These are phyloP conservation scores for Eupithecia vulgata DNA, from an alignment of 2,888 invertebrate genomes.

Conservation along the genomic window DNA sequence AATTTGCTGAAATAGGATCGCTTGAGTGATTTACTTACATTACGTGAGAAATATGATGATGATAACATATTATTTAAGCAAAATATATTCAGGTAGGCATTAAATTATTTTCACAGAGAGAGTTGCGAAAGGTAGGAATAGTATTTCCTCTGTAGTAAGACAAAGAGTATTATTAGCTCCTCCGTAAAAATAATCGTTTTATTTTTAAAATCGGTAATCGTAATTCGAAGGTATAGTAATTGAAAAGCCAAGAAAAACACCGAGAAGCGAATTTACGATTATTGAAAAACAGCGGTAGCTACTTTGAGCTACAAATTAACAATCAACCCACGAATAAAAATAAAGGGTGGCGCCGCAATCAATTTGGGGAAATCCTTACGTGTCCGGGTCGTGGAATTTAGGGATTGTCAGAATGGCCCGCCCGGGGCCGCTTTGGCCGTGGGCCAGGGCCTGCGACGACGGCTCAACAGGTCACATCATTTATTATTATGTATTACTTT, in stretches of 20 bases:
- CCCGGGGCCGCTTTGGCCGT: conserved; percentile 48
- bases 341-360: conserved; percentile 31
- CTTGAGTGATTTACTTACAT: background rate
- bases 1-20: background rate
- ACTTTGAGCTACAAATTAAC: conserved; percentile 27
- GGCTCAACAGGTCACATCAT: conserved; percentile 58
- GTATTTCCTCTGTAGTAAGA: background rate
- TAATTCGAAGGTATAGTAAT: background rate
- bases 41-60: conserved; percentile 3
- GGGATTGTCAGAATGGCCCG: conserved; percentile 37
- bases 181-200: background rate
- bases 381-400: conserved; percentile 29
- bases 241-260: background rate
- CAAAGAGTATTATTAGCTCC: background rate
- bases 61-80: background rate
- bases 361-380: conserved; percentile 34
- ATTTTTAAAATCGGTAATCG: too few species aligned
- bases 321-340: conserved; percentile 39
- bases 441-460: conserved; percentile 47
- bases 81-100: background rate
- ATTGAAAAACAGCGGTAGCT: conserved; percentile 17
- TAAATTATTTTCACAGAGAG: background rate
- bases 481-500: conserved; percentile 8
- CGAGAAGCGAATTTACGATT: background rate
- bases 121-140: background rate